Base-by-base conservation (phyloP, 2,797 vertebrate genomes). In the Poecilia wingei region DNA sequence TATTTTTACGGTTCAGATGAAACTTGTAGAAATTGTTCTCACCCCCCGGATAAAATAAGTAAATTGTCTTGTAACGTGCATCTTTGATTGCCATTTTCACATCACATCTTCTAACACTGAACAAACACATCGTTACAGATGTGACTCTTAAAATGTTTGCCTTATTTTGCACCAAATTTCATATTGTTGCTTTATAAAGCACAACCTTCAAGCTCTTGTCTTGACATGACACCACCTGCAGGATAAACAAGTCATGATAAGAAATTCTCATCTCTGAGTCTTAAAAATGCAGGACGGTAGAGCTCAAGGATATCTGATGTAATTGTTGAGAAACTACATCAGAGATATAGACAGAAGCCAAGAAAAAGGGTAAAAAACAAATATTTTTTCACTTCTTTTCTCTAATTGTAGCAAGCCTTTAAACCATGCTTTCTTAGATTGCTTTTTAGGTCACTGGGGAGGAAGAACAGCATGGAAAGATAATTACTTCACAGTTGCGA, bases 401-500 rank as follows among this genome's bases (percentile, higher is more conserved):
- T 85, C 22, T 77, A 81, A 84, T 75, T 70, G 72, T 76, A 79
- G 75, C 75, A 71, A 16, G 64, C 72, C 72, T 70, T 78, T 70
- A 45, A 83, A 83, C 68, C 28, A 57, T 33, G 72, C 66, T 71
- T 79, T 77, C 77, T 59, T 81, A 51, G 22, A 76, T 81, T 12
- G 9, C 72, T 84, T 89, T 91, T 85, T 82, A 86, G 88, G 85
- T 90, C 87, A 88, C 53, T 59, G 31, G 78, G 68, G 74, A 88
- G 78, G 64, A 87, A 77, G 79, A 84, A 89, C 59, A 82, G 73
- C 80, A 70, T n/a, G 47, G 25, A 75, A 84, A 87, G 79, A 90
- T 83, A 90, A 91, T 90, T 81, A 91, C 88, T 88, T 89, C 77
- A 79, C 84, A 64, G 57, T 66, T 79, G 80, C 84, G 84, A 90